Conservation (phyloP, 2,113 vertebrate species). For the Paradoxurus hermaphroditus region DNA sequence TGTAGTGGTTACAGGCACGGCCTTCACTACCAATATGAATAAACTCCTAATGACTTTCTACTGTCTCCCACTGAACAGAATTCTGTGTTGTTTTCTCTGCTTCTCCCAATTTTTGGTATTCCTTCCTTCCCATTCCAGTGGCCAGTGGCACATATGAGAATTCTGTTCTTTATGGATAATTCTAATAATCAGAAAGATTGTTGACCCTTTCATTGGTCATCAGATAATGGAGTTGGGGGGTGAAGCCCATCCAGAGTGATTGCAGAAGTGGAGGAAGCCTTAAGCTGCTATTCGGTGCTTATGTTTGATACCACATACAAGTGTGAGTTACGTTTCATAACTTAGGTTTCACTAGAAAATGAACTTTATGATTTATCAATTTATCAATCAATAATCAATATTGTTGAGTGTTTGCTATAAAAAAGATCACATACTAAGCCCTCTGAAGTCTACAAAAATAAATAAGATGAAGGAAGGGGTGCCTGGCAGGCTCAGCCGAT, state of each 20-base stretch:
- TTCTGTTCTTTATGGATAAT: neutral
- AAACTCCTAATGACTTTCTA: neutral
- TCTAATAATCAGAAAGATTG: neutral
- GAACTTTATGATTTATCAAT: neutral
- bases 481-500: neutral
- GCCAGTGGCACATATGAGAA: neutral
- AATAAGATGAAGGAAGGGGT: neutral
- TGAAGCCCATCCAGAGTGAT: neutral
- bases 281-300: neutral
- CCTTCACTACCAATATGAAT: neutral
- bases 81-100: neutral
- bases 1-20: neutral
- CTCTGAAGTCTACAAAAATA: neutral
- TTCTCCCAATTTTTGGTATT: neutral
- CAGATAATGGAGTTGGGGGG: neutral
- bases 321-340: neutral
- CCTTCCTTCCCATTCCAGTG: neutral
- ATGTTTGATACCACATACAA: neutral
- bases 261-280: neutral
- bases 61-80: neutral
- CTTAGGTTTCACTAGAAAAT: neutral
- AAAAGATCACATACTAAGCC: neutral
- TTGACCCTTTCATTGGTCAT: neutral
- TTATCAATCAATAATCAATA: neutral
- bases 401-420: neutral